Conservation (phyloP, 1,140 invertebrate genomes). For the Diprion similis region DNA sequence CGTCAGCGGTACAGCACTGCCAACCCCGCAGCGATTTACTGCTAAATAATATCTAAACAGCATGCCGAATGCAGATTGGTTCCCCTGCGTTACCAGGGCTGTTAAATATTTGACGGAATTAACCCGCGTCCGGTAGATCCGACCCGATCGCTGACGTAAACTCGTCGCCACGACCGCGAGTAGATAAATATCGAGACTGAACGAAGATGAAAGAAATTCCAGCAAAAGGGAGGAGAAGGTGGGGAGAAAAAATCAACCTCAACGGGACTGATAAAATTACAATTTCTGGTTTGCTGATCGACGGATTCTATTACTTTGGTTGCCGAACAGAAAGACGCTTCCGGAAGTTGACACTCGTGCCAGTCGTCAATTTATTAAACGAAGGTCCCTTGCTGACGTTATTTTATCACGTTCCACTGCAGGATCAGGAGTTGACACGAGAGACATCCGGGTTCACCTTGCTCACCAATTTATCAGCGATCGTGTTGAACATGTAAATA, state of each 20-base stretch:
- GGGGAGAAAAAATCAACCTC: background rate
- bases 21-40: slow-evolving; percentile 51
- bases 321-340: background rate
- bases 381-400: background rate
- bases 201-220: too few relatives aligned
- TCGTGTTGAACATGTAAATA: too few relatives aligned
- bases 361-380: background rate
- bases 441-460: too few relatives aligned
- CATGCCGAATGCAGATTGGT: slow-evolving; percentile 8
- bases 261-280: background rate
- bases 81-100: background rate
- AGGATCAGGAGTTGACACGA: background rate
- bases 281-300: background rate
- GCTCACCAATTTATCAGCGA: too few relatives aligned
- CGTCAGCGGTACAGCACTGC: slow-evolving; percentile 53
- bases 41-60: slow-evolving; percentile 59
- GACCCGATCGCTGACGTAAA: too few relatives aligned
- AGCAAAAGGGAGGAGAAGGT: background rate
- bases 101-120: slow-evolving; percentile 5
- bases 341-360: background rate
- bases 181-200: too few relatives aligned
- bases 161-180: too few relatives aligned
- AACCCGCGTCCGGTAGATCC: background rate
- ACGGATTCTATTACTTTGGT: background rate
- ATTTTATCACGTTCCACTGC: background rate